Percentiles rank a stretch among this genome's conserved stretches.
phyloP scores from a whole-genome alignment of 2,888 invertebrate species.

The Automeris io region DNA sequence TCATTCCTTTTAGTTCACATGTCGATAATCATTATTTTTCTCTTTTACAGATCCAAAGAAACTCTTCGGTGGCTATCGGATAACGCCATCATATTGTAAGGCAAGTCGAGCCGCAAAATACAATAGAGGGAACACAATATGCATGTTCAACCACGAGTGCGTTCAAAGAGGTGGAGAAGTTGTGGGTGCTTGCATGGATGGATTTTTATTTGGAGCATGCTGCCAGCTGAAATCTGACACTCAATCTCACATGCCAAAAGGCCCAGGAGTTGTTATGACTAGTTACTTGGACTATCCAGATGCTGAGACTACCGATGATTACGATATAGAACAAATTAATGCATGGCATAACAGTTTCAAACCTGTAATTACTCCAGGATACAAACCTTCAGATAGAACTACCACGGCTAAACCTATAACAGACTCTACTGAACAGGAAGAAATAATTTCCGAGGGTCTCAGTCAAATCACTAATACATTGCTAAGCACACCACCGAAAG shows the following conservation, averaged over 20 bases:
- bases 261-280: slow-evolving; percentile 68
- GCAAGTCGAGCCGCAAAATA: slow-evolving; percentile 80
- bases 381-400: slow-evolving; percentile 45
- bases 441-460: slow-evolving; percentile 76
- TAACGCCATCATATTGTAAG: slow-evolving; percentile 88
- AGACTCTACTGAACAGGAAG: slow-evolving; percentile 52
- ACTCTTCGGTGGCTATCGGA: slow-evolving; percentile 90
- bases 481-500: slow-evolving; percentile 61
- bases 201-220: slow-evolving; percentile 94
- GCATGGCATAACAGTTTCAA: slow-evolving; percentile 67
- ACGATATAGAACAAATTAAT: slow-evolving; percentile 55
- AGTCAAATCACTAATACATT: slow-evolving; percentile 75
- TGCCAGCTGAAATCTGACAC: slow-evolving; percentile 81
- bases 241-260: slow-evolving; percentile 67
- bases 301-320: slow-evolving; percentile 52
- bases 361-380: slow-evolving; percentile 66
- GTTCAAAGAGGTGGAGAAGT: slow-evolving; percentile 85
- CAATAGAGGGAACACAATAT: slow-evolving; percentile 84
- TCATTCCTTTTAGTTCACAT: too few relatives aligned
- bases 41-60: slow-evolving; percentile 74
- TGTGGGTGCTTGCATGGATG: slow-evolving; percentile 94
- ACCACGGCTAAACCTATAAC: slow-evolving; percentile 38
- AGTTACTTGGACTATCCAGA: slow-evolving; percentile 68
- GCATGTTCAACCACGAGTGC: slow-evolving; percentile 97
- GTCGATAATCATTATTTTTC: too few relatives aligned